These are phyloP conservation scores for Brachyrhaphis roseni DNA, from an alignment of 2,797 vertebrate species.

Conservation along the genomic window DNA sequence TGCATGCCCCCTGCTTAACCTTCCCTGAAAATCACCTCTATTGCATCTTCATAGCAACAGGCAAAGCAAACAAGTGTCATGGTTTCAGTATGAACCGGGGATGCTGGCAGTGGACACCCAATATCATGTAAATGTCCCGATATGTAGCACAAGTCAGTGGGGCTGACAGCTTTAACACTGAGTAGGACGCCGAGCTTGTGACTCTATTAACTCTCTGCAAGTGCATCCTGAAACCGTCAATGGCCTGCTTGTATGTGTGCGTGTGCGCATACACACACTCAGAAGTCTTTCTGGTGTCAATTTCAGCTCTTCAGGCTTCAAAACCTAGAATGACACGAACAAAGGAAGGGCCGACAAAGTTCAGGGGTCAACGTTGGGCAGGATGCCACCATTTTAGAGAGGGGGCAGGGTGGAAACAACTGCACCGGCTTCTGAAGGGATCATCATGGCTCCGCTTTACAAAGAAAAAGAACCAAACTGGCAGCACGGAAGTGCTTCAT, in stretches of 20 bases:
- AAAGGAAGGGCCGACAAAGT: constrained; percentile 72
- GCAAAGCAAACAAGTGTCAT: constrained; percentile 82
- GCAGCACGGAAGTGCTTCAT: background rate
- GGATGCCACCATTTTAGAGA: constrained; percentile 65
- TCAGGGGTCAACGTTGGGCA: constrained; percentile 72
- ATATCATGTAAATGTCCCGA: constrained; percentile 84
- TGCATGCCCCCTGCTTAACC: constrained; percentile 51
- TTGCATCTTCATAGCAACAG: constrained; percentile 75
- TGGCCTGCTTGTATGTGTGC: constrained; percentile 44
- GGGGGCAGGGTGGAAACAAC: constrained; percentile 47
- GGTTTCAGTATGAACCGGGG: constrained; percentile 69
- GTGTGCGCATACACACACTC: constrained; percentile 12
- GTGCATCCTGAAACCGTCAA: constrained; percentile 70
- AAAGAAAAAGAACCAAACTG: constrained; percentile 35
- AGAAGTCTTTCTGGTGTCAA: constrained; percentile 66
- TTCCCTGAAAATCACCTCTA: constrained; percentile 68
- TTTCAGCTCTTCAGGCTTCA: constrained; percentile 72
- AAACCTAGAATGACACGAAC: constrained; percentile 66
- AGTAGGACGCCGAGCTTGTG: constrained; percentile 68
- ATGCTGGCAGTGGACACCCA: constrained; percentile 71
- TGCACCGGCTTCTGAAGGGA: constrained; percentile 14
- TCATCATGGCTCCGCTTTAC: constrained; percentile 22
- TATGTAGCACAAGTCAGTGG: constrained; percentile 70
- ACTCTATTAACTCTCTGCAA: constrained; percentile 76
- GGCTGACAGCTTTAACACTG: constrained; percentile 80